Evolutionary conservation across 2,888 invertebrate genomes (phyloP), one percentile per base, ranked within the genome.

Genomic region (Caenorhabditis uteleia): DNA sequence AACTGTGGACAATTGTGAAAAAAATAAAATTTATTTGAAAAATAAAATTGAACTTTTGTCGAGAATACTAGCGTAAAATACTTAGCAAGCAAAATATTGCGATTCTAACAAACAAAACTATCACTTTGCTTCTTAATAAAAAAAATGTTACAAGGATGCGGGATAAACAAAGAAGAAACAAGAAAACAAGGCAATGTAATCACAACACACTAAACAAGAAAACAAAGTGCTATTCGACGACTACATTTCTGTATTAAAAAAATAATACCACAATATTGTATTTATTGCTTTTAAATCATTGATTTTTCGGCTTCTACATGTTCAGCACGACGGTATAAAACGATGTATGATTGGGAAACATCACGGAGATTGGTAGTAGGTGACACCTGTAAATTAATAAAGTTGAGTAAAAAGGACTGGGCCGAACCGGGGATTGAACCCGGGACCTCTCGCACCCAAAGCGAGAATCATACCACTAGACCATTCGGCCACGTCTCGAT

Each of bases 361-460:
- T 64, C 57, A 10, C 36, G 48, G 1, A 38, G 23, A 44, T 36
- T 34, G 8, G 36, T 34, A 29, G 47, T 47, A 14, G 44, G 33
- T 0, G 48, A 47, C 7, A 62, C 56, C 62, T 62, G 62, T 16
- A 55, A 61, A 45, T 12, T 2, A 31, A 20, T 23, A 7, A n/a
- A n/a, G n/a, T n/a, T n/a, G n/a, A n/a, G n/a, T n/a, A 29, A 68
- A 53, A 39, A 64, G 43, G 26, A 31, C 23, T 33, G 45, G 23
- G 29, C 29, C 62, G 70, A 53, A 59, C 68, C 68, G 68, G 70
- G 74, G 71, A 70, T 75, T 69, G 76, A 77, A 71, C 76, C 78
- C 80, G 82, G 81, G 80, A 81, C 82, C 82, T 80, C 80, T 82
- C 81, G 81, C 80, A 80, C 80, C 80, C 80, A 72, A 80, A 80